Evolutionary conservation across 2,113 vertebrate genomes (phyloP), one percentile per base, ranked within the genome.

Genomic region (Diphyllodes magnificus): DNA sequence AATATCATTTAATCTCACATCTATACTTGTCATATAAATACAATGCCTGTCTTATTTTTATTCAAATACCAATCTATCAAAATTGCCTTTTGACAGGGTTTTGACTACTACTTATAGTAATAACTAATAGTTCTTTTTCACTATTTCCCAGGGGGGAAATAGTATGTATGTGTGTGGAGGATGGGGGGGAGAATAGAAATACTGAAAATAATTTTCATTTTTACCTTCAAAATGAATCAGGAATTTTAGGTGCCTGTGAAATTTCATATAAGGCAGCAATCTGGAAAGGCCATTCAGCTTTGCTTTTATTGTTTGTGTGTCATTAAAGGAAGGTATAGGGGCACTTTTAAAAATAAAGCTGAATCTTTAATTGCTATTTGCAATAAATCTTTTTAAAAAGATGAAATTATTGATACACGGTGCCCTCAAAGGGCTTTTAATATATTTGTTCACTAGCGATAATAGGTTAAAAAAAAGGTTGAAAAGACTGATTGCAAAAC

Each of bases 401-500:
- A 56, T 61, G 14, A 64, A 66, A 39, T 61, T 83, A 60, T 61
- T 96, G 94, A 88, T 95, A 93, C 66, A 73, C 24, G 23, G 81
- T 51, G 44, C 70, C 88, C 90, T 97, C 85, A 94, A 92, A 93
- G 65, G 73, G 79, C 88, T 97, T 96, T 82, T 97, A 96, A 92
- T 93, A 66, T 87, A 88, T 97, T 96, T 97, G 93, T 22, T 71
- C 65, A 42, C 90, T 96, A 88, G 94, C 94, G 88, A 94, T 93
- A 97, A 97, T 96, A 91, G 72, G 49, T 94, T 90, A 63, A 73
- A 90, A 96, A 53, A 75, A 56, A n/a, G 13, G 25, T 64, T 51
- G 56, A 80, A 44, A 82, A 95, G 83, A 61, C n/a, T 95, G 81
- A 94, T 95, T 92, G 82, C 45, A 56, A 95, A 95, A 49, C 69